Evolutionary conservation across 2,888 invertebrate species (phyloP).

Genomic region (Idaea aversata): DNA sequence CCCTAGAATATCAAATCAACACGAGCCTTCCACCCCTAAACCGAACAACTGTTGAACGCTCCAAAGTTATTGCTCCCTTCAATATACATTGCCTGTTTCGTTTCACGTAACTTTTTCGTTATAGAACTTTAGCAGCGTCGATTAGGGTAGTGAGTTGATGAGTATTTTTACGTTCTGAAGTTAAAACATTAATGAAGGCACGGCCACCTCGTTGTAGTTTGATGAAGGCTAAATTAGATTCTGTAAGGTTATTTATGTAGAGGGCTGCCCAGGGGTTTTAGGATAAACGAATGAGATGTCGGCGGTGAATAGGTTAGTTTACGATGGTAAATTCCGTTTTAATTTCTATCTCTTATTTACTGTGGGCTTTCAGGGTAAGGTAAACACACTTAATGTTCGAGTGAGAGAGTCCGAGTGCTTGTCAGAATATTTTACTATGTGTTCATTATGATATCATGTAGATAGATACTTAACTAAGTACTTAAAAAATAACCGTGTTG

Average conservation of each 20-base stretch:
- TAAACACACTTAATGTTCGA: not conserved
- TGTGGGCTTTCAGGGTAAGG: not conserved
- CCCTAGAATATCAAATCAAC: not conserved
- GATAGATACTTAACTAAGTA: too few species aligned
- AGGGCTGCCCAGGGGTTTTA: slow-evolving; percentile 6
- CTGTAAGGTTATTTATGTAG: slow-evolving; percentile 35
- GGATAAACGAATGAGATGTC: not conserved
- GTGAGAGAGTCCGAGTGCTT: too few species aligned
- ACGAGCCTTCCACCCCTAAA: not conserved
- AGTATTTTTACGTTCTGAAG: slow-evolving; percentile 5
- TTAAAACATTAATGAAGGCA: slow-evolving; percentile 44
- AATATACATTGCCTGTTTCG: not conserved
- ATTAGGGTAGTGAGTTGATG: not conserved
- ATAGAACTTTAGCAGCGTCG: not conserved
- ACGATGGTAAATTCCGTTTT: not conserved
- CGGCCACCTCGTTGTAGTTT: slow-evolving; percentile 35
- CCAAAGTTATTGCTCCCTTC: not conserved
- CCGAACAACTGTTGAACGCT: not conserved
- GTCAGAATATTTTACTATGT: too few species aligned
- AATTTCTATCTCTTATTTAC: not conserved
- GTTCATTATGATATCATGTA: too few species aligned
- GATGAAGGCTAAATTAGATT: slow-evolving; percentile 46
- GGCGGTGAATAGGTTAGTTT: not conserved
- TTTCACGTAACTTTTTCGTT: not conserved
- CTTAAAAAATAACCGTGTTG: too few species aligned